Evolutionary conservation across 1,140 invertebrate genomes (phyloP).

Genomic region (Anadara kagoshimensis): DNA sequence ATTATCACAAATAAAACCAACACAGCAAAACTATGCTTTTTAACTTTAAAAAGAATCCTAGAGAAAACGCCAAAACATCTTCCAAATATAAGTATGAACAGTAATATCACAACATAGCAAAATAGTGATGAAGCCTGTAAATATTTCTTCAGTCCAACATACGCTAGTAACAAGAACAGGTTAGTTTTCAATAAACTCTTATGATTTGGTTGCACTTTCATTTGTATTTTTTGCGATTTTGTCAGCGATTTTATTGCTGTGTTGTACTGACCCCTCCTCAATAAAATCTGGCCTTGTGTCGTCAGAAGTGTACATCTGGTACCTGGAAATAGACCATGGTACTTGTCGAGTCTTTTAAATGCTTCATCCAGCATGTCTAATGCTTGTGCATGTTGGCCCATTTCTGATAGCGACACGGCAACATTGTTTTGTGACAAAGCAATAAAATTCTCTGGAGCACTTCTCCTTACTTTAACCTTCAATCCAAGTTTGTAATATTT

Average conservation of each 20-base stretch:
- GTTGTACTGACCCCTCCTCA: conserved; percentile 5
- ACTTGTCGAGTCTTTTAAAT: conserved; percentile 16
- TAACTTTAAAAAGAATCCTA: too few species aligned
- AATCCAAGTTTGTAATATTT: conserved; percentile 33
- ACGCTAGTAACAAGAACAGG: background rate
- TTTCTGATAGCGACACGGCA: conserved; percentile 18
- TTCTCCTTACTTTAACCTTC: conserved; percentile 33
- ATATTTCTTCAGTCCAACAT: conserved; percentile 16
- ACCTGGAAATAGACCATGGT: conserved; percentile 12
- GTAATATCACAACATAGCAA: too few species aligned
- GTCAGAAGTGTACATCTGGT: conserved; percentile 11
- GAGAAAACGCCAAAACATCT: too few species aligned
- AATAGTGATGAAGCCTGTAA: too few species aligned
- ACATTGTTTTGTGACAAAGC: conserved; percentile 37
- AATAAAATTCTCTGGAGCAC: conserved; percentile 26
- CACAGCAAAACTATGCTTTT: too few species aligned
- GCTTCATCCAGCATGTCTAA: conserved; percentile 20
- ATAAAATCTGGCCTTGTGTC: conserved; percentile 17
- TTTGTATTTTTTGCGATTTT: conserved; percentile 14
- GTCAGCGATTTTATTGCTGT: conserved; percentile 20
- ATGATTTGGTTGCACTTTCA: conserved; percentile 1
- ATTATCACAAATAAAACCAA: too few species aligned
- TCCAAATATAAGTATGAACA: too few species aligned
- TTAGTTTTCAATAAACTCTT: conserved; percentile 8
- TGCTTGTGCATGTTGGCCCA: conserved; percentile 20